Evolutionary conservation across 2,113 vertebrate species (phyloP).

Genomic region (Microcebus jonahi): DNA sequence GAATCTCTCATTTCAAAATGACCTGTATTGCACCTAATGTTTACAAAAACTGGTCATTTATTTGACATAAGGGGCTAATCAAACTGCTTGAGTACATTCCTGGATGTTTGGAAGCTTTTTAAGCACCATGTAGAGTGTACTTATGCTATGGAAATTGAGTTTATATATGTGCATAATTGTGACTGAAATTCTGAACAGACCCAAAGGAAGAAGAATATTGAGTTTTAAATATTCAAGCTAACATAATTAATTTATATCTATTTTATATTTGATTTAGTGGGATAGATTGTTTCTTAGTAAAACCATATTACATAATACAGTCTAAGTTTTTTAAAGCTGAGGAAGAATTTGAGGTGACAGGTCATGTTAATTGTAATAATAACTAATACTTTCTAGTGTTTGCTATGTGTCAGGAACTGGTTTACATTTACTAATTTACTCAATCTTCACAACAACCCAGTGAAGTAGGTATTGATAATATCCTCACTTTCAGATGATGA

Average conservation of each 20-base stretch:
- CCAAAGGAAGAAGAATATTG: neutral
- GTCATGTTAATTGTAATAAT: neutral
- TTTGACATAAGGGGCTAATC: constrained; percentile 67
- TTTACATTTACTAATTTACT: neutral
- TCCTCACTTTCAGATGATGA: neutral
- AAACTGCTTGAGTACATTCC: constrained; percentile 43
- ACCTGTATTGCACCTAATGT: constrained; percentile 6
- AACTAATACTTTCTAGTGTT: neutral
- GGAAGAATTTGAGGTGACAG: constrained; percentile 11
- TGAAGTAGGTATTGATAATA: neutral
- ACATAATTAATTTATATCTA: constrained; percentile 50
- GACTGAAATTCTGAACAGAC: constrained; percentile 41
- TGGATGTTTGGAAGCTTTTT: constrained; percentile 44
- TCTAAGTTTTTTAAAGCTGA: neutral
- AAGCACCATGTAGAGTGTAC: constrained; percentile 54
- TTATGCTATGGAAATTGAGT: constrained; percentile 34
- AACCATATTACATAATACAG: neutral
- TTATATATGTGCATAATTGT: neutral
- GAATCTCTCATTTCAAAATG: constrained; percentile 53
- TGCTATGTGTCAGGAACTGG: neutral
- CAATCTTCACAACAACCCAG: neutral
- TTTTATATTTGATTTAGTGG: constrained; percentile 16
- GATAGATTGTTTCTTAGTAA: neutral
- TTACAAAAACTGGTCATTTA: constrained; percentile 50
- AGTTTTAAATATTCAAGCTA: neutral